Percentiles rank a stretch among this genome's conserved stretches.
Conservation (phyloP, 2,797 vertebrate genomes). For the Borostomias antarcticus region DNA sequence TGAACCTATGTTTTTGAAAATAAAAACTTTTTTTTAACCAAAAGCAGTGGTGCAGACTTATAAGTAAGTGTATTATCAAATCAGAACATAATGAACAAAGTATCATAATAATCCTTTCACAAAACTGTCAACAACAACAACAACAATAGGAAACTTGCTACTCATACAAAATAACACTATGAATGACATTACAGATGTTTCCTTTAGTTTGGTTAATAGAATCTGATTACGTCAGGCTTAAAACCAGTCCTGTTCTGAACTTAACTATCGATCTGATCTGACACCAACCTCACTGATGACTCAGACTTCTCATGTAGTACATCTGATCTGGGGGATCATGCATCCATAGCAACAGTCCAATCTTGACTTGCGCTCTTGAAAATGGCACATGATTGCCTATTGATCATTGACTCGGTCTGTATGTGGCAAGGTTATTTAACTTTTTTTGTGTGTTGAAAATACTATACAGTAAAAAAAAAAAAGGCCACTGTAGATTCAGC, state of each 20-base stretch:
- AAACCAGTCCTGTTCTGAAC: conserved; percentile 7
- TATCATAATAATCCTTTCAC: conserved; percentile 55
- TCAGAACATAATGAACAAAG: conserved; percentile 27
- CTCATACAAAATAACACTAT: conserved; percentile 71
- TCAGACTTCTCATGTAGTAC: neutral
- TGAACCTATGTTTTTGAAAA: conserved; percentile 38
- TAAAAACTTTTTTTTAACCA: conserved; percentile 52
- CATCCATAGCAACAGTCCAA: neutral
- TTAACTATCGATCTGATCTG: neutral
- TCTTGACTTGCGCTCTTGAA: conserved; percentile 34
- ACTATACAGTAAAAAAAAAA: conserved; percentile 19
- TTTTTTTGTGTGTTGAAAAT: conserved; percentile 7
- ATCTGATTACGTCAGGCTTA: conserved; percentile 65
- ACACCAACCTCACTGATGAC: neutral
- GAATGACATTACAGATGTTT: conserved; percentile 58
- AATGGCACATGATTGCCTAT: conserved; percentile 71
- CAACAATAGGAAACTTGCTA: conserved; percentile 66
- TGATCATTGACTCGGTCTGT: conserved; percentile 48
- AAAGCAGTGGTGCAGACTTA: conserved; percentile 70
- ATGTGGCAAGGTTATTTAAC: neutral
- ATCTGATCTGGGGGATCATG: neutral
- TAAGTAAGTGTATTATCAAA: conserved; percentile 66
- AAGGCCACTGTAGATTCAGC: conserved; percentile 51
- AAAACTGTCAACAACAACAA: conserved; percentile 58
- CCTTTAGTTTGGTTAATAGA: conserved; percentile 79